A percentile compares a stretch with the other conserved stretches of the same genome.
Evolutionary conservation across 2,113 vertebrate genomes (phyloP).

Genomic region (Sorex fumeus): DNA sequence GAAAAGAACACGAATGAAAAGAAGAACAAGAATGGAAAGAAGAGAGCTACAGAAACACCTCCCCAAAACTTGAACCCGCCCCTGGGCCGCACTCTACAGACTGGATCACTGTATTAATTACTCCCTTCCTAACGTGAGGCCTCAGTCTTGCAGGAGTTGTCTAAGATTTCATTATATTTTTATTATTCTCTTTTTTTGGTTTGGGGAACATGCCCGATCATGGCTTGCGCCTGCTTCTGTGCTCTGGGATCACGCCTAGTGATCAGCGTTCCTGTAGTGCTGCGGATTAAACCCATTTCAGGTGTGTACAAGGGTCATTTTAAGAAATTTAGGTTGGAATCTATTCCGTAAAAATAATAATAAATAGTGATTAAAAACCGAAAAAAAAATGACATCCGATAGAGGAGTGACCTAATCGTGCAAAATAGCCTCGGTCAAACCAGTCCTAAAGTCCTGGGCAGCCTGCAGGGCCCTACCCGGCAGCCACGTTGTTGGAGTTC

Average conservation of each 20-base stretch:
- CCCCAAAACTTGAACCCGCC: neutral
- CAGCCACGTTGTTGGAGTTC: conserved; percentile 89
- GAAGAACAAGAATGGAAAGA: neutral
- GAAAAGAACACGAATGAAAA: neutral
- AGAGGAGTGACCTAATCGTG: neutral
- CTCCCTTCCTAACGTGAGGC: neutral
- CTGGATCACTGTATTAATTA: neutral
- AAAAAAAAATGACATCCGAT: neutral
- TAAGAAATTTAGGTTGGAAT: conserved; percentile 10
- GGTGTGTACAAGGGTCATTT: neutral
- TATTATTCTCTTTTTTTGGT: too few species aligned
- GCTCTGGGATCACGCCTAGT: too few species aligned
- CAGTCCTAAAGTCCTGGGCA: neutral
- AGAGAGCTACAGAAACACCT: neutral
- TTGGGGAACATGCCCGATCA: too few species aligned
- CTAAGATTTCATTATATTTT: too few species aligned
- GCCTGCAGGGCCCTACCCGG: conserved; percentile 85
- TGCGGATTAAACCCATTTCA: too few species aligned
- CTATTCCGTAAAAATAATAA: conserved; percentile 27
- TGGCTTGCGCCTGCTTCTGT: too few species aligned
- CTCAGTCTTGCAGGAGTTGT: conserved; percentile 7
- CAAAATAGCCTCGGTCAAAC: neutral
- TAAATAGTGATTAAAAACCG: neutral
- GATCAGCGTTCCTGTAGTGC: too few species aligned
- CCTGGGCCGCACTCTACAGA: neutral